These are phyloP conservation scores for Morpho achilles DNA, from an alignment of 2,888 invertebrate species.

Conservation along the genomic window DNA sequence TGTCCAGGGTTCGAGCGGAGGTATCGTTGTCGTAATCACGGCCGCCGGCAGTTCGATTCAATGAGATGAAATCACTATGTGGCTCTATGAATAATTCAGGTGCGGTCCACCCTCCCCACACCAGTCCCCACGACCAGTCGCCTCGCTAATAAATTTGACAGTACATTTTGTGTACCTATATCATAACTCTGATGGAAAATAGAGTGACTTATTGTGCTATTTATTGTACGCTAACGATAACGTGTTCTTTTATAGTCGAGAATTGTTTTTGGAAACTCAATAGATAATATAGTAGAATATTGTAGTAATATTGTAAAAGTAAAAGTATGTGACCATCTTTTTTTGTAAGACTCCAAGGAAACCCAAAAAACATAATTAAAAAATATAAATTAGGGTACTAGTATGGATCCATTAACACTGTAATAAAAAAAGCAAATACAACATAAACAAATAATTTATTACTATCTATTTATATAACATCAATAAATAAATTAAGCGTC, in stretches of 20 bases:
- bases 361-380: no score
- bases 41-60: conserved; percentile 70
- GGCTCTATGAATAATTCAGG: conserved; percentile 75
- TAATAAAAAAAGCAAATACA: conserved; percentile 18
- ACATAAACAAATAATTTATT: conserved; percentile 46
- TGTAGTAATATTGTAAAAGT: no score
- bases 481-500: conserved; percentile 33
- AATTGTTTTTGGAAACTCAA: no score
- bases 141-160: conserved; percentile 46
- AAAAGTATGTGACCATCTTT: no score
- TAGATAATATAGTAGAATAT: no score
- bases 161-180: conserved; percentile 22
- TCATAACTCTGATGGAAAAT: conserved; percentile 1
- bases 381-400: no score
- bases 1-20: conserved; percentile 42
- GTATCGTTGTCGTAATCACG: conserved; percentile 74
- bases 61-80: conserved; percentile 79
- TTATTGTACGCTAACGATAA: no score
- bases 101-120: conserved; percentile 45
- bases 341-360: no score
- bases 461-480: conserved; percentile 34
- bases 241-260: no score
- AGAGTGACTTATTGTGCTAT: no score
- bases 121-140: conserved; percentile 34
- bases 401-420: neutral